Evolutionary conservation across 2,113 vertebrate species (phyloP).

Genomic region (Tinamus guttatus): DNA sequence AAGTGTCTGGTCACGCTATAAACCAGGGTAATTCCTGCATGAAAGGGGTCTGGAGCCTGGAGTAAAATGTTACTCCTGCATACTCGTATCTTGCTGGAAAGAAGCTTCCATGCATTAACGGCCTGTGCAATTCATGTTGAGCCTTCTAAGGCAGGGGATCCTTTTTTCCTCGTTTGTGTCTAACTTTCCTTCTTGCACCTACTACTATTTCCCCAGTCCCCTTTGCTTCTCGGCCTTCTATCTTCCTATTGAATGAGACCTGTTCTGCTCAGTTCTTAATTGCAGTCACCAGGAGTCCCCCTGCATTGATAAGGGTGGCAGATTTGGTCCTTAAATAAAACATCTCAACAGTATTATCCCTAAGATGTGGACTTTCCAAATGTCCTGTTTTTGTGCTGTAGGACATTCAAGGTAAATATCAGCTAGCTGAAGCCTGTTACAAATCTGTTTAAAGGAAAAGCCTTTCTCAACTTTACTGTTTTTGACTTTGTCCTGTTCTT

Average conservation of each 20-base stretch:
- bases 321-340: background rate
- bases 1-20: background rate
- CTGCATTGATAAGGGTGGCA: background rate
- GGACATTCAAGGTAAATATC: background rate
- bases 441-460: background rate
- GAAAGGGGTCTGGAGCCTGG: background rate
- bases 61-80: background rate
- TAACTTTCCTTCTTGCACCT: background rate
- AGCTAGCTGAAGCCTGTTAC: background rate
- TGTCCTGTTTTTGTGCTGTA: background rate
- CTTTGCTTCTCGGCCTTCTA: background rate
- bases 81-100: accelerated
- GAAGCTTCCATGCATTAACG: accelerated
- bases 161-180: background rate
- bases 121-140: background rate
- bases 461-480: background rate
- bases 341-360: background rate
- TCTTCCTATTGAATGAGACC: background rate
- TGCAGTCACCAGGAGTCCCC: background rate
- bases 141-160: background rate
- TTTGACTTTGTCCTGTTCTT: background rate
- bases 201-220: background rate
- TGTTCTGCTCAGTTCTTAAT: background rate
- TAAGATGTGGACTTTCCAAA: background rate
- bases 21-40: background rate